Conservation (phyloP, 2,888 invertebrate genomes). For the Aleiodes leptofemur region DNA sequence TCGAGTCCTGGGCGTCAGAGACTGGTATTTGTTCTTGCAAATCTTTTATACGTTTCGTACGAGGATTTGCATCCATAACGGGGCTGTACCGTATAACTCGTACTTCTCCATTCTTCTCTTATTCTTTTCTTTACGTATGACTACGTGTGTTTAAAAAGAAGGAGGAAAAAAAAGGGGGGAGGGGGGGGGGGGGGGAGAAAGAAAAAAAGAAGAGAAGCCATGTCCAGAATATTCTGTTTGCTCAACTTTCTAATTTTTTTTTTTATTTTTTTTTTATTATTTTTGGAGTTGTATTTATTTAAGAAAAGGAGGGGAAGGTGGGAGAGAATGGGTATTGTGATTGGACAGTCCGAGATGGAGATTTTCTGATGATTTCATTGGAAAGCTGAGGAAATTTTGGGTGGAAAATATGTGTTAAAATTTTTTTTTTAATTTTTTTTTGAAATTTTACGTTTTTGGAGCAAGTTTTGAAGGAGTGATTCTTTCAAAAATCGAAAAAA, state of each 20-base stretch:
- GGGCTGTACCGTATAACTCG: conserved; percentile 46
- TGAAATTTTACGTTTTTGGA: no score
- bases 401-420: no score
- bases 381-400: no score
- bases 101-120: conserved; percentile 53
- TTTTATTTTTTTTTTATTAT: not conserved
- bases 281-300: not conserved
- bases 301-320: no score
- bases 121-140: conserved; percentile 42
- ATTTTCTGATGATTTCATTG: no score
- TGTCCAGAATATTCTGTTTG: conserved; percentile 39
- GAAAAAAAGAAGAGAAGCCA: conserved; percentile 3
- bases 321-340: no score
- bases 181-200: no score
- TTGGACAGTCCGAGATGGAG: no score
- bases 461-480: no score
- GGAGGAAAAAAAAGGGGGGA: not conserved
- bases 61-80: conserved; percentile 70
- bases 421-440: no score
- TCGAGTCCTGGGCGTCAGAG: conserved; percentile 44
- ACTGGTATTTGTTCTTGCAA: conserved; percentile 70
- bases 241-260: conserved; percentile 28
- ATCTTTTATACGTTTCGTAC: conserved; percentile 69
- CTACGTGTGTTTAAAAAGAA: conserved; percentile 20
- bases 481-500: no score